These are phyloP conservation scores for Drosophila tanythrix DNA, from an alignment of 2,888 invertebrate genomes.

Conservation along the genomic window DNA sequence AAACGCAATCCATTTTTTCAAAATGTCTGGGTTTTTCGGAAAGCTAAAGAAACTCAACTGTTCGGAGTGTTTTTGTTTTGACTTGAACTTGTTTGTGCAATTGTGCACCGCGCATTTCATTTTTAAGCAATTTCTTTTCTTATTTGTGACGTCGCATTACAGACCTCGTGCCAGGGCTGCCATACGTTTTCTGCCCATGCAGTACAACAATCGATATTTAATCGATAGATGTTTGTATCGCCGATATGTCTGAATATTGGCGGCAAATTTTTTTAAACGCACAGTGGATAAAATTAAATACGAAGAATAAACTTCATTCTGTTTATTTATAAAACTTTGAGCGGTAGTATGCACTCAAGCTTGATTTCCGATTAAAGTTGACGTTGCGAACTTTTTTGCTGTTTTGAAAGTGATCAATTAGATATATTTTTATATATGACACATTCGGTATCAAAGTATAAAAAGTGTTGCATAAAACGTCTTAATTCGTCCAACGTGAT, in stretches of 20 bases:
- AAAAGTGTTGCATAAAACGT: too few species aligned
- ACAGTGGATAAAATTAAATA: neutral
- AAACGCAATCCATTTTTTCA: slow-evolving; percentile 53
- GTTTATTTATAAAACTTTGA: slow-evolving; percentile 42
- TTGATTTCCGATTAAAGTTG: slow-evolving; percentile 53
- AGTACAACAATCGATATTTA: slow-evolving; percentile 26
- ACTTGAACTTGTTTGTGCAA: slow-evolving; percentile 57
- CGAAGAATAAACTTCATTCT: neutral
- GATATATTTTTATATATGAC: too few species aligned
- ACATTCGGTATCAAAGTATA: too few species aligned
- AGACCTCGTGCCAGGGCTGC: slow-evolving; percentile 28
- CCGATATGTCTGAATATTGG: neutral
- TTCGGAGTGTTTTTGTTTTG: slow-evolving; percentile 46
- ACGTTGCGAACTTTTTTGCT: slow-evolving; percentile 56
- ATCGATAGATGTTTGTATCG: neutral
- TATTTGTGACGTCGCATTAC: slow-evolving; percentile 52
- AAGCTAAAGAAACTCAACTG: slow-evolving; percentile 62
- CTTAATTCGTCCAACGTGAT: too few species aligned
- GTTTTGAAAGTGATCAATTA: neutral
- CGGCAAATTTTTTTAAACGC: neutral
- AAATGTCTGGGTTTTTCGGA: slow-evolving; percentile 45
- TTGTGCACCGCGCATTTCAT: slow-evolving; percentile 63
- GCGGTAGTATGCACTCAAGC: slow-evolving; percentile 38
- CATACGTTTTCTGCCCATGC: neutral
- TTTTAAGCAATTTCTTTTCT: slow-evolving; percentile 31